These are phyloP conservation scores for Nycticryphes semicollaris DNA, from an alignment of 2,113 vertebrate genomes.

Conservation along the genomic window DNA sequence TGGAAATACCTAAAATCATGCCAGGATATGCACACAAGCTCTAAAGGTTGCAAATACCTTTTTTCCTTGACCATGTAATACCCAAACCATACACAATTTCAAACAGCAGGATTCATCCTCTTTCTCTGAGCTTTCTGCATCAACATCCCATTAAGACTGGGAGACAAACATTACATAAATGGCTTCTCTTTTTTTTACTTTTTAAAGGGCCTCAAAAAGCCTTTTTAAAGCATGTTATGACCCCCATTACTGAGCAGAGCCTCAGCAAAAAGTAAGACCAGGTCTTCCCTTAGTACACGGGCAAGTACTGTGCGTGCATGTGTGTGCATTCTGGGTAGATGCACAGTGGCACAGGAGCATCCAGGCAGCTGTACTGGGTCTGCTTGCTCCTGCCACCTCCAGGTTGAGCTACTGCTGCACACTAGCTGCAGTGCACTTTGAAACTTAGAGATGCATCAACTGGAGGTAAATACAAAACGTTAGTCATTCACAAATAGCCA, in stretches of 20 bases:
- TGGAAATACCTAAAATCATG: background rate
- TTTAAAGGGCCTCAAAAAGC: background rate
- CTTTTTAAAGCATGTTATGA: background rate
- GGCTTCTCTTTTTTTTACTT: background rate
- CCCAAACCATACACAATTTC: background rate
- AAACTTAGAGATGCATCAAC: background rate
- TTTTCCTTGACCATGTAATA: background rate
- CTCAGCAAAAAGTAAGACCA: background rate
- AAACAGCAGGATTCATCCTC: background rate
- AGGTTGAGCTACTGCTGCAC: background rate
- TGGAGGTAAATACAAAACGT: background rate
- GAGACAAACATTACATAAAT: background rate
- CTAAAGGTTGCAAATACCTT: background rate
- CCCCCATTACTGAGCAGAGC: background rate
- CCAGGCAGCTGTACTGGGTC: background rate
- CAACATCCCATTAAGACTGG: background rate
- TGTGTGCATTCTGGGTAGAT: background rate
- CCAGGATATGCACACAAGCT: background rate
- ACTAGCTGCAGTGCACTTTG: background rate
- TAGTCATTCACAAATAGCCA: background rate
- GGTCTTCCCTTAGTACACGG: background rate
- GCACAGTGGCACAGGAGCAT: background rate
- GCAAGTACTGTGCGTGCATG: accelerated
- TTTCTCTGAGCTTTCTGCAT: background rate
- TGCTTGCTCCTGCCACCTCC: background rate